These are phyloP conservation scores for Heteractis magnifica DNA, from an alignment of 92 coral and sea anemone species.

Conservation along the genomic window DNA sequence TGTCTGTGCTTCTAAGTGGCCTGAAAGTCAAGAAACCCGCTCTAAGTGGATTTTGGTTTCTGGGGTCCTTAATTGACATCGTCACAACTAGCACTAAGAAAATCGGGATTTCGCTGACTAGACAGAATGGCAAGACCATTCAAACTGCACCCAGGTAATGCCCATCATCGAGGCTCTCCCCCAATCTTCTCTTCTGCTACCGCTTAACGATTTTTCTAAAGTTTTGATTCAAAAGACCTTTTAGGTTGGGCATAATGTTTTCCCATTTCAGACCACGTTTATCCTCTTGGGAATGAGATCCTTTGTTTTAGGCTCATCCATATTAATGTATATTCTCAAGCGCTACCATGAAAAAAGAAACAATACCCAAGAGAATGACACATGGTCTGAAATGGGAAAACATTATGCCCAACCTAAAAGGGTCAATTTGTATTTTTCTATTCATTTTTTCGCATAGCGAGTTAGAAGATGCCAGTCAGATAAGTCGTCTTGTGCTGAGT, in stretches of 20 bases:
- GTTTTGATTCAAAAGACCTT: too few species aligned
- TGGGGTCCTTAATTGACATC: not conserved
- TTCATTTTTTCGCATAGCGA: not conserved
- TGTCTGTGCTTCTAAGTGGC: slow-evolving; percentile 21
- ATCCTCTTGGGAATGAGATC: too few species aligned
- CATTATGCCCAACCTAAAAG: not conserved
- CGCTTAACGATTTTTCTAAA: too few species aligned
- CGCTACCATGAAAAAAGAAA: too few species aligned
- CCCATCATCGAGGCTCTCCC: too few species aligned
- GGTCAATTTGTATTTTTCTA: not conserved
- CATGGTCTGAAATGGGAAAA: too few species aligned
- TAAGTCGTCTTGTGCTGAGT: slow-evolving; percentile 36
- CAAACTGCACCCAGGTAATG: not conserved
- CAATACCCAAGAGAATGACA: too few species aligned
- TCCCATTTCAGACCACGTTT: too few species aligned
- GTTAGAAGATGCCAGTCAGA: slow-evolving; percentile 11
- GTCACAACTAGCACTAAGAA: not conserved
- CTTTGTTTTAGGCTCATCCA: too few species aligned
- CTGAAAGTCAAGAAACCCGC: not conserved
- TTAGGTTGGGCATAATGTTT: too few species aligned
- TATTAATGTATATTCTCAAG: too few species aligned
- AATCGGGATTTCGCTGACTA: not conserved
- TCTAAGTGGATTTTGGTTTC: not conserved
- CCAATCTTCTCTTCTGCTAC: too few species aligned
- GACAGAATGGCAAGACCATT: not conserved